Base-by-base conservation (phyloP, 2,888 invertebrate species). In the Horisme vitalbata region DNA sequence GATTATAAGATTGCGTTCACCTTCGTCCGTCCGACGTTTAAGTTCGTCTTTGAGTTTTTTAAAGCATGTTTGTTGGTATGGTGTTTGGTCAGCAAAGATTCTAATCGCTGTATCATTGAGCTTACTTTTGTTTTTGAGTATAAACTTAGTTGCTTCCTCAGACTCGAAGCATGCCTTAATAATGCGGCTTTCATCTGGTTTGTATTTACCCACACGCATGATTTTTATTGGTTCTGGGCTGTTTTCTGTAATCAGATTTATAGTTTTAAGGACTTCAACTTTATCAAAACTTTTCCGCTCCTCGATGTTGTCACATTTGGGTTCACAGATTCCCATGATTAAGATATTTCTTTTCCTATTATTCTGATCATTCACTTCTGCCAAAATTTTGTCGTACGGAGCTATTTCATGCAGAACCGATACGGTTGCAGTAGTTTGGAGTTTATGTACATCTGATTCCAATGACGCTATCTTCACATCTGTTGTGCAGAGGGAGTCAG, bases 21-120 rank as follows among this genome's bases (percentile, higher is more conserved):
- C 18, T 18, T 5, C 18, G 3, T 18, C 18, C 5, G 18, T 18
- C 5, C 18, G 18, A 5, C 18, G 18, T 4, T 18, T 18, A 3
- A 18, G 18, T 18, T 18, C 18, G 4, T 18, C 18, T 18, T 27
- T 28, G 48, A 49, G 48, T 38, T 37, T 43, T 12, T 26, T 28
- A 26, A 20, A 8, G 4, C 37, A 30, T 28, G 6, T 33, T 9
- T 14, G 3, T 21, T 15, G 6, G 27, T 18, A 18, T 5, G 18
- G 18, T 18, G 18, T 18, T 18, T 18, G 18, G 18, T 18, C 18
- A 18, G 18, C 18, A 5, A 18, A 18, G 18, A 18, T 18, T 18
- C 5, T 18, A 4, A 18, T 4, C 3, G 4, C 18, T 3, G 26
- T 26, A 7, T 9, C 6, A 5, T 7, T 7, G 2, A 26, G 10